Conservation (phyloP, 2,797 vertebrate genomes). For the Hipposideros larvatus region DNA sequence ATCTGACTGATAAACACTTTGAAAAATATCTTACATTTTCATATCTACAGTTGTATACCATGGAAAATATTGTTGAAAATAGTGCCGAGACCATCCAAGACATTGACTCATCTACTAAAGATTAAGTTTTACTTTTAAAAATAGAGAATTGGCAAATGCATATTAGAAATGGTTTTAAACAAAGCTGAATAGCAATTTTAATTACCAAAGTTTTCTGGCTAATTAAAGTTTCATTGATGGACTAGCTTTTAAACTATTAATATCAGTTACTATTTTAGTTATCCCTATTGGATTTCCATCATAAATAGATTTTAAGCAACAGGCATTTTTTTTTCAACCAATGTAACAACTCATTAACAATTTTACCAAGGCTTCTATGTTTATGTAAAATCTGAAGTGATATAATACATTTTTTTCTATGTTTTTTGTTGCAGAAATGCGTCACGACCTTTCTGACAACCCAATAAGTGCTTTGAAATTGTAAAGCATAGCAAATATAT, state of each 20-base stretch:
- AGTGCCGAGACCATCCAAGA: neutral
- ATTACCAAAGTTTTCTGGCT: neutral
- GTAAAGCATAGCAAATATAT: neutral
- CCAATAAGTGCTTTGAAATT: constrained; percentile 1
- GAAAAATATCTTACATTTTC: constrained; percentile 11
- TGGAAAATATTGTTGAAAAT: constrained; percentile 46
- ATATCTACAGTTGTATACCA: neutral
- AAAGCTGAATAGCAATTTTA: neutral
- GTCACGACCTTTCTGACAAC: too few species aligned
- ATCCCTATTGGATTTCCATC: neutral
- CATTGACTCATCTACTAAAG: neutral
- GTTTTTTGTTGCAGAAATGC: too few species aligned
- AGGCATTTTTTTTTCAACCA: neutral
- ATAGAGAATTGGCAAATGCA: neutral
- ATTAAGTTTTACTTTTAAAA: constrained; percentile 37
- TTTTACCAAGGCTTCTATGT: neutral
- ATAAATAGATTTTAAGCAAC: constrained; percentile 34
- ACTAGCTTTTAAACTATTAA: neutral
- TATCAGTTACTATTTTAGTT: neutral
- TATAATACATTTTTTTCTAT: neutral
- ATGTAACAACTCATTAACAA: neutral
- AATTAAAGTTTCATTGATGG: neutral
- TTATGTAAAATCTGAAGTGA: constrained; percentile 32
- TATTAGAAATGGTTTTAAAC: neutral
- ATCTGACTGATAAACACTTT: neutral